A percentile compares a stretch with the other conserved stretches of the same genome.
Conservation (phyloP, 2,888 invertebrate species). For the Toxonevra muliebris region DNA sequence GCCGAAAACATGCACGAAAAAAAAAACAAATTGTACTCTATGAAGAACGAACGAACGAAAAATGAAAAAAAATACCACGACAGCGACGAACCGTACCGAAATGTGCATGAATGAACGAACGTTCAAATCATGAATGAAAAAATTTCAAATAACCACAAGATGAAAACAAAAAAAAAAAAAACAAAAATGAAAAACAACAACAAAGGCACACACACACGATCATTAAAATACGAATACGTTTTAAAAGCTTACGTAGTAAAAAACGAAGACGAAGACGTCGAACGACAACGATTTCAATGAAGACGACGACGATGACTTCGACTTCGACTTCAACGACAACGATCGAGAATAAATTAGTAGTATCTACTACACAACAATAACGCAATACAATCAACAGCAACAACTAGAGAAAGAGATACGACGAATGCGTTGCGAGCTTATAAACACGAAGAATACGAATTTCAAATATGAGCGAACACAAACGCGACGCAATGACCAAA, state of each 20-base stretch:
- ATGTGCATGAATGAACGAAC: slow-evolving; percentile 4
- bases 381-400: too few species aligned
- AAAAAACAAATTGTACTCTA: too few species aligned
- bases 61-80: background rate
- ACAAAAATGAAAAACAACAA: slow-evolving; percentile 24
- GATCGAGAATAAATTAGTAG: too few species aligned
- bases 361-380: too few species aligned
- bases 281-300: background rate
- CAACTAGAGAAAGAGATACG: too few species aligned
- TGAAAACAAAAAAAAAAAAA: slow-evolving; percentile 12
- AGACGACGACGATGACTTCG: background rate
- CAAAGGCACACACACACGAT: background rate
- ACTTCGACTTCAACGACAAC: background rate
- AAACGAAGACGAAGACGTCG: slow-evolving; percentile 23
- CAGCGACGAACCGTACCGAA: background rate
- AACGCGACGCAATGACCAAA: too few species aligned
- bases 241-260: background rate
- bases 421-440: too few species aligned
- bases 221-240: too few species aligned
- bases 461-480: too few species aligned
- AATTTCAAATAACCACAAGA: slow-evolving; percentile 25
- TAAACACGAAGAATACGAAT: too few species aligned
- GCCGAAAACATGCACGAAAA: too few species aligned
- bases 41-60: background rate
- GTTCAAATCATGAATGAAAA: slow-evolving; percentile 33